Evolutionary conservation across 2,113 vertebrate species (phyloP).

Genomic region (Hemiscyllium ocellatum): DNA sequence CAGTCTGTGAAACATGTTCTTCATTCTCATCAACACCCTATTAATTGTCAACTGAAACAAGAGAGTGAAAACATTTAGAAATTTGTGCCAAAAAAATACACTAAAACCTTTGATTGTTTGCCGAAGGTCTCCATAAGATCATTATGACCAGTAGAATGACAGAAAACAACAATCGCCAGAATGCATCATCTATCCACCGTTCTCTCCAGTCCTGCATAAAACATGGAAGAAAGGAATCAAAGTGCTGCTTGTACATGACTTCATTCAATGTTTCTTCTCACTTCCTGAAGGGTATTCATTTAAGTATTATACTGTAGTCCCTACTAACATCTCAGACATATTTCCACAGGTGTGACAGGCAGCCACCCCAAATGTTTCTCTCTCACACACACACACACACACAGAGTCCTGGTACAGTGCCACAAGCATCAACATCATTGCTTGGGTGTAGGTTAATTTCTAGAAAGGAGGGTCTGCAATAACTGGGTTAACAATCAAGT

Average conservation of each 20-base stretch:
- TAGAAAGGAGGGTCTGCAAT: not conserved
- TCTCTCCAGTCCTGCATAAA: constrained; percentile 79
- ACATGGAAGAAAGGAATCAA: constrained; percentile 36
- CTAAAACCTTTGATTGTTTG: constrained; percentile 84
- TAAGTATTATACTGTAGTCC: not conserved
- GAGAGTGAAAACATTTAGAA: rapidly evolving
- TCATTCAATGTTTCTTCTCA: not conserved
- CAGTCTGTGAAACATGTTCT: not conserved
- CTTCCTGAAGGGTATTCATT: not conserved
- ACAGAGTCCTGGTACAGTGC: not conserved
- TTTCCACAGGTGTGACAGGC: not conserved
- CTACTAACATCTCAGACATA: not conserved
- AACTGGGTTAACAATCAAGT: not conserved
- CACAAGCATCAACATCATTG: not conserved
- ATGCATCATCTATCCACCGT: constrained; percentile 92
- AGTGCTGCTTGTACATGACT: not conserved
- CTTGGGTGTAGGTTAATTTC: not conserved
- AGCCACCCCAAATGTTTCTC: not conserved
- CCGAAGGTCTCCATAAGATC: constrained; percentile 86
- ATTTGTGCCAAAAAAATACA: constrained; percentile 41
- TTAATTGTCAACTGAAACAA: not conserved
- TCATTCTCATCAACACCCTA: not conserved
- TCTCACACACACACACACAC: not conserved
- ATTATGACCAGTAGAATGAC: constrained; percentile 94
- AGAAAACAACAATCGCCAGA: constrained; percentile 90